Base-by-base conservation (phyloP, 2,888 invertebrate genomes). In the Napeogenes inachia region DNA sequence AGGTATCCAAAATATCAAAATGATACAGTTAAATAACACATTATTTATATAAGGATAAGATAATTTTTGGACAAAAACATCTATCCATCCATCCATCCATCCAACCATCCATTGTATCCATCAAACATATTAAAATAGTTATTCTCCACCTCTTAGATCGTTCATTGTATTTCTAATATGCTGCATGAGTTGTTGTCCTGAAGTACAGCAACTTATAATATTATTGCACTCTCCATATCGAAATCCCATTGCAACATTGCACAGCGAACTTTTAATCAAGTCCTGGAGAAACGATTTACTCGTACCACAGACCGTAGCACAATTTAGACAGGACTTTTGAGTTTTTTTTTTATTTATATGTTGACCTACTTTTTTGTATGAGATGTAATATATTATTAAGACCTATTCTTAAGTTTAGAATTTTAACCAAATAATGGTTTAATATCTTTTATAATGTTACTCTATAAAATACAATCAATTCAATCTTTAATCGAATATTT, bases 211-310 rank as follows among this genome's bases (percentile, higher is more conserved):
- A 74, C 73, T 75, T 76, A 77, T 78, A 77, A 79, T 75, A 67
- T 42, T 50, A 79, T 78, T 80, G 70, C 75, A 82, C 80, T 84
- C 84, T 81, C 77, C 79, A 84, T 85, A 86, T 86, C 83, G 80
- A 85, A 87, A 82, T 84, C 84, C 83, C 81, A 86, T 83, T 87
- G 86, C 86, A 86, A 84, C 82, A 82, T 79, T 82, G 84, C 82
- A 82, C 80, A 81, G 82, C 78, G 75, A 88, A 89, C 85, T 88
- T 89, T 88, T 88, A 88, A 87, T 89, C 89, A 88, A 88, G 85
- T 87, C 82, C 82, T 78, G 82, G 81, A 81, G 86, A 84, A 87
- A 84, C 87, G 85, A 86, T 88, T 87, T 85, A 83, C 83, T 80
- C 75, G 65, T 68, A 69, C 69, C 81, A 85, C 66, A 83, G 86